phyloP scores from a whole-genome alignment of 2,888 invertebrate genomes.

The Seira musarum region DNA sequence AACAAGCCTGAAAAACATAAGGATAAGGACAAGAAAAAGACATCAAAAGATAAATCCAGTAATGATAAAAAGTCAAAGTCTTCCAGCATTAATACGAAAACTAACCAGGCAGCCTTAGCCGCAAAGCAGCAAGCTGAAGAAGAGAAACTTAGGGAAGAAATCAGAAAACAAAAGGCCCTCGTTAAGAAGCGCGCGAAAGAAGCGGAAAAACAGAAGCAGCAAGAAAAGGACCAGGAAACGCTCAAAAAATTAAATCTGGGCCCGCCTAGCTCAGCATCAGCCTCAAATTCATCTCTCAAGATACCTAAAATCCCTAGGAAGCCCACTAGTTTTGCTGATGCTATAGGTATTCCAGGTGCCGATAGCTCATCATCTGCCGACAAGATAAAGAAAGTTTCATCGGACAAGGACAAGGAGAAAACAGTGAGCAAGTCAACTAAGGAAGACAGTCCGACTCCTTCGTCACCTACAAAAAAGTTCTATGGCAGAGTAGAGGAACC shows the following conservation, averaged over 20 bases:
- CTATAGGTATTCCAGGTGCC: constrained; percentile 67
- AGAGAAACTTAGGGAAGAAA: constrained; percentile 68
- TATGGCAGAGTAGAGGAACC: constrained; percentile 42
- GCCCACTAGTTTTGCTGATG: constrained; percentile 62
- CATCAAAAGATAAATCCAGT: constrained; percentile 54
- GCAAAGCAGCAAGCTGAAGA: constrained; percentile 68
- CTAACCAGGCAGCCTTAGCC: constrained; percentile 46
- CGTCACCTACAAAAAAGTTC: constrained; percentile 39
- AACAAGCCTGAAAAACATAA: constrained; percentile 27
- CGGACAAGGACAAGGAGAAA: constrained; percentile 23
- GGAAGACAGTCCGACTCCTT: not conserved
- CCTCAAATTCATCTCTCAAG: constrained; percentile 43
- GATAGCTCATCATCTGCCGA: constrained; percentile 33
- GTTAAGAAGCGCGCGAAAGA: constrained; percentile 73
- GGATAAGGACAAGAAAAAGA: constrained; percentile 46
- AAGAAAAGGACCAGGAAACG: constrained; percentile 80
- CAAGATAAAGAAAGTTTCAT: constrained; percentile 42
- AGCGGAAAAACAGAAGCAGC: constrained; percentile 65
- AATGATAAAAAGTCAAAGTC: constrained; percentile 43
- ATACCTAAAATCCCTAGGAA: constrained; percentile 69
- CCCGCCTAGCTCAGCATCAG: constrained; percentile 4
- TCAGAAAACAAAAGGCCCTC: constrained; percentile 71
- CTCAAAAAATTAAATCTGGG: constrained; percentile 73
- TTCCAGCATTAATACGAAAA: constrained; percentile 21
- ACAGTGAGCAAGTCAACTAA: constrained; percentile 14